A percentile compares a stretch with the other conserved stretches of the same genome.
Conservation (phyloP, 1,140 invertebrate species). For the Aporrectodea caliginosa region DNA sequence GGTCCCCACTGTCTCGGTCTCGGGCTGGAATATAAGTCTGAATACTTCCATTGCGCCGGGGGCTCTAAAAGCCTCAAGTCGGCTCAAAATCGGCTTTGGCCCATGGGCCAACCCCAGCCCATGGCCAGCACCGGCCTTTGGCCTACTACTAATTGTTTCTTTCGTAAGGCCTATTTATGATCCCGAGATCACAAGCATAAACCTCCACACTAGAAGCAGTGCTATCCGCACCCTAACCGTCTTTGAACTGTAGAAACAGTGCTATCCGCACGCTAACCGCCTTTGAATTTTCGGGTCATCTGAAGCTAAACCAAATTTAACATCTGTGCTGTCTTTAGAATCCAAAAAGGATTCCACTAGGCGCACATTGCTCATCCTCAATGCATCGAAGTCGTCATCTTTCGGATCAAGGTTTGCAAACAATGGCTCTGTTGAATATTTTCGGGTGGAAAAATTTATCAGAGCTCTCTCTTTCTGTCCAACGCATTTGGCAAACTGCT, state of each 20-base stretch:
- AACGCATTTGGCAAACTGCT: neutral
- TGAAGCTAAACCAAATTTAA: neutral
- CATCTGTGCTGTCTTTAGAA: neutral
- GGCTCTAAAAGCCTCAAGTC: too few species aligned
- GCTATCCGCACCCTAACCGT: neutral
- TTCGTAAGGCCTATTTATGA: too few species aligned
- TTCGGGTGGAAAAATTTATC: neutral
- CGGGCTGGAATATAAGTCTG: too few species aligned
- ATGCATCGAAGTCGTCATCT: neutral
- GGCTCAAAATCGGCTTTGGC: too few species aligned
- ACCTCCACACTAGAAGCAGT: neutral
- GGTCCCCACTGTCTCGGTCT: too few species aligned
- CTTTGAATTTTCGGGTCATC: neutral
- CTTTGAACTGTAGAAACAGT: too few species aligned
- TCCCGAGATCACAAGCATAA: neutral
- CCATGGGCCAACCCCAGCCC: too few species aligned
- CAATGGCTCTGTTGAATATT: neutral
- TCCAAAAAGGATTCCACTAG: neutral
- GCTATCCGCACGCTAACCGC: too few species aligned
- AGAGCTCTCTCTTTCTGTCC: neutral
- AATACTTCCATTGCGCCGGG: too few species aligned
- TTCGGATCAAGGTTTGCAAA: neutral
- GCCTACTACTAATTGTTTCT: too few species aligned
- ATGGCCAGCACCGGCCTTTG: too few species aligned
- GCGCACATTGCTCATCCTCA: neutral